Evolutionary conservation across 2,888 invertebrate genomes (phyloP).

Genomic region (Eristalinus aeneus): DNA sequence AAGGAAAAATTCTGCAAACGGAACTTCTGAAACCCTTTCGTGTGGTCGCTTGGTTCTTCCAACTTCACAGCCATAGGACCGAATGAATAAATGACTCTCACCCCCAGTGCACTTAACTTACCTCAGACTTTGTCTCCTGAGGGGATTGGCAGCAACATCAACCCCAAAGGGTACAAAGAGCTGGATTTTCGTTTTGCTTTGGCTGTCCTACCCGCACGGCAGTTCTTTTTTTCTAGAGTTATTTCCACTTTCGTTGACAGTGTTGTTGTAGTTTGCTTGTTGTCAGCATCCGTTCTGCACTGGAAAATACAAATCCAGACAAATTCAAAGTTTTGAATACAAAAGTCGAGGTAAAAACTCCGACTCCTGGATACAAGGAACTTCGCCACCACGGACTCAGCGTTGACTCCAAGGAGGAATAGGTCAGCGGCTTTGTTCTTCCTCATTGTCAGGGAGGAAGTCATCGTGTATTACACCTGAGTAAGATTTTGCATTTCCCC

Average conservation of each 20-base stretch:
- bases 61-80: constrained; percentile 26
- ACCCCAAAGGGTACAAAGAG: constrained; percentile 56
- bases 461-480: constrained; percentile 68
- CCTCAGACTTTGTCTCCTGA: constrained; percentile 60
- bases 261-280: constrained; percentile 47
- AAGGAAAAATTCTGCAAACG: not conserved
- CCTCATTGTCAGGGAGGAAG: constrained; percentile 25
- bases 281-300: constrained; percentile 66
- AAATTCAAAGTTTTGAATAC: constrained; percentile 65
- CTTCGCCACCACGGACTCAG: constrained; percentile 22
- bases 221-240: constrained; percentile 37
- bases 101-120: constrained; percentile 70
- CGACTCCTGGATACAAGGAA: constrained; percentile 28
- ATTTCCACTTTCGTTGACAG: constrained; percentile 69
- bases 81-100: constrained; percentile 68
- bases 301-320: constrained; percentile 11
- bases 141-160: constrained; percentile 56
- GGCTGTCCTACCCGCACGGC: not conserved
- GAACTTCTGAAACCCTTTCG: constrained; percentile 66
- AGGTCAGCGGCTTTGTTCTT: constrained; percentile 69
- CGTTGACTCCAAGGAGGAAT: constrained; percentile 42
- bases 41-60: constrained; percentile 15
- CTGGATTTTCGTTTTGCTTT: constrained; percentile 42
- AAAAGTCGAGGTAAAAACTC: constrained; percentile 23
- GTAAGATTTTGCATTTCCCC: constrained; percentile 59